These are phyloP conservation scores for Phaonia tiefii DNA, from an alignment of 2,888 invertebrate genomes.

Conservation along the genomic window DNA sequence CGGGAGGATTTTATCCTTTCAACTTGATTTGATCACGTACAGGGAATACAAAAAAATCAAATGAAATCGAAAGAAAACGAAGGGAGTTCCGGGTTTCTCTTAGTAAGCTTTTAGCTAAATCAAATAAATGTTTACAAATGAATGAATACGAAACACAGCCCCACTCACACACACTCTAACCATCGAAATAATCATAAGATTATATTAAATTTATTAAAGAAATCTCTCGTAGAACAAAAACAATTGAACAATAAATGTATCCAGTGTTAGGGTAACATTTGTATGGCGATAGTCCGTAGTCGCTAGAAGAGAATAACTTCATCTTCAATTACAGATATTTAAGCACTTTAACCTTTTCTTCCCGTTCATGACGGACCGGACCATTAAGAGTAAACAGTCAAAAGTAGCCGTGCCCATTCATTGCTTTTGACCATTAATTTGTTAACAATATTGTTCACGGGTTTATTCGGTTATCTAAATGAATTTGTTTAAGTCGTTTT, in stretches of 20 bases:
- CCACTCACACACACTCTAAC: constrained; percentile 15
- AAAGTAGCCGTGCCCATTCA: neutral
- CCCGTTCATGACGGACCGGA: no score
- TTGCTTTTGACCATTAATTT: constrained; percentile 37
- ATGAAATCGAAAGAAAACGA: constrained; percentile 62
- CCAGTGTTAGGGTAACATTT: neutral
- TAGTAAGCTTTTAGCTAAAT: constrained; percentile 74
- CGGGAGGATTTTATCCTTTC: constrained; percentile 74
- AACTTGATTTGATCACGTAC: constrained; percentile 79
- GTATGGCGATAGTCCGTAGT: no score
- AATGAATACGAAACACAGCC: constrained; percentile 27
- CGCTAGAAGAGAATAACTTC: no score
- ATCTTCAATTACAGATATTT: no score
- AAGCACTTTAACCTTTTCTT: no score
- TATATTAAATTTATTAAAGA: constrained; percentile 51
- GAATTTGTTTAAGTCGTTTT: constrained; percentile 30
- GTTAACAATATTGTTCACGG: constrained; percentile 61
- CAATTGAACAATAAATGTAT: neutral
- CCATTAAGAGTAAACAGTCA: no score
- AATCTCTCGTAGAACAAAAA: constrained; percentile 9
- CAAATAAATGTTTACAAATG: constrained; percentile 69
- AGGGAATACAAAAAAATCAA: constrained; percentile 28
- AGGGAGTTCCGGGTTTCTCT: constrained; percentile 72
- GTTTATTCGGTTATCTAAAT: constrained; percentile 40
- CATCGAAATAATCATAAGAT: constrained; percentile 44